A percentile compares a stretch with the other conserved stretches of the same genome.
Evolutionary conservation across 2,113 vertebrate species (phyloP).

Genomic region (Toxotes chatareus): DNA sequence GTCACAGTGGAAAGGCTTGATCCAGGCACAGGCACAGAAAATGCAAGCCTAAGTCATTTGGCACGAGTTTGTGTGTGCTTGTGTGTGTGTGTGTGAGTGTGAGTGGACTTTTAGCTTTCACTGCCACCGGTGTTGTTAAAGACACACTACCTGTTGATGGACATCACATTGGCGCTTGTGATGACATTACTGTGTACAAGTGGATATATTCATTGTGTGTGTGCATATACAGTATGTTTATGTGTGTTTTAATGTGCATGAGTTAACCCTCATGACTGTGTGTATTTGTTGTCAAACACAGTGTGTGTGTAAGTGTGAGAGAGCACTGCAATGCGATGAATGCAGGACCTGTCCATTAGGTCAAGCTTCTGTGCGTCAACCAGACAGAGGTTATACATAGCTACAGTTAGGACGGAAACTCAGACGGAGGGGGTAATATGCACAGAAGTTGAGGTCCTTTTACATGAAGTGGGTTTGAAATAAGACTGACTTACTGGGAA

Average conservation of each 20-base stretch:
- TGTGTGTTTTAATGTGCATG: background rate
- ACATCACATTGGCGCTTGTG: background rate
- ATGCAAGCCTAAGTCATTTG: background rate
- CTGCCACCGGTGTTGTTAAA: background rate
- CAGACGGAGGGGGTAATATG: slow-evolving; percentile 1
- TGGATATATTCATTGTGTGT: background rate
- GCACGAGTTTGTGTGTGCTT: background rate
- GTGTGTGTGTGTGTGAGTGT: background rate
- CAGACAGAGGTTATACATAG: slow-evolving; percentile 41
- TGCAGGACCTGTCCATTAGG: slow-evolving; percentile 24
- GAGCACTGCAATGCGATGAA: slow-evolving; percentile 32
- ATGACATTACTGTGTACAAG: background rate
- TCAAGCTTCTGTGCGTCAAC: slow-evolving; percentile 55
- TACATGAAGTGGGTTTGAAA: slow-evolving; percentile 7
- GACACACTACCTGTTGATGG: background rate
- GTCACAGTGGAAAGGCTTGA: slow-evolving; percentile 37
- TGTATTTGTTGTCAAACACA: slow-evolving; percentile 69
- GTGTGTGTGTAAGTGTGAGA: slow-evolving; percentile 3
- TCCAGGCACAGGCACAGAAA: background rate
- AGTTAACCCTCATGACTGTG: background rate
- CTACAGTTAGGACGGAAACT: slow-evolving; percentile 76
- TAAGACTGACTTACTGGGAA: background rate
- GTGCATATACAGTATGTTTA: too few species aligned
- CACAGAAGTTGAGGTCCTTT: slow-evolving; percentile 15
- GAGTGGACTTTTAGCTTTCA: background rate